Evolutionary conservation across 2,888 invertebrate genomes (phyloP), one percentile per base, ranked within the genome.

Genomic region (Unio delphinus): DNA sequence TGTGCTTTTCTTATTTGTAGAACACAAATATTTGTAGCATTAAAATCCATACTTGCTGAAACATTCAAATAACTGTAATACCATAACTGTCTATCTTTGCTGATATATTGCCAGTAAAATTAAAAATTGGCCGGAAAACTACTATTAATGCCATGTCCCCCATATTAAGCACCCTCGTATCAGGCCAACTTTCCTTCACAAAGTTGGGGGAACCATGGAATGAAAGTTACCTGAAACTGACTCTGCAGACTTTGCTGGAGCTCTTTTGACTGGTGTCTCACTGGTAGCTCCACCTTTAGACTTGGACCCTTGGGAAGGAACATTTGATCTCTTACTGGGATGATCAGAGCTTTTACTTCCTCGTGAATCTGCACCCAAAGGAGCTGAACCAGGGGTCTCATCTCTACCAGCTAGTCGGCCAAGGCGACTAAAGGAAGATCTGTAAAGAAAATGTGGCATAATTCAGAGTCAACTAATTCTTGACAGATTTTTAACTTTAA

Each of bases 341-440:
- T 45, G 45, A 45, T 45, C 45, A 45, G 45, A 45, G 15, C 15
- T 45, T 20, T 75, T 80, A 70, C 79, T 78, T 60, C 76, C 71
- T 20, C 75, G 68, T 4, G 79, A 78, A 45, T 82, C 81, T 45
- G 69, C 71, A 34, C 75, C 77, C 45, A 74, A 61, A 67, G 77
- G 63, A 8, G 73, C 65, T 5, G 73, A 71, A 8, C 68, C 68
- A 30, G 72, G 70, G 23, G 66, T 61, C 4, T 79, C 82, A 17
- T 80, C 80, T 11, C 79, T 73, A 8, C 82, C 84, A 8, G 86
- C 86, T 28, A 87, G 75, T 69, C 78, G 72, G 11, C 84, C 84
- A 15, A 86, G 80, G 26, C 83, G 72, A 69, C 84, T 85, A 73
- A 82, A 86, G 20, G 81, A 81, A 4, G 80, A 76, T 64, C 86